Base-by-base conservation (phyloP, 2,113 vertebrate species). In the Paradisaea rubra region DNA sequence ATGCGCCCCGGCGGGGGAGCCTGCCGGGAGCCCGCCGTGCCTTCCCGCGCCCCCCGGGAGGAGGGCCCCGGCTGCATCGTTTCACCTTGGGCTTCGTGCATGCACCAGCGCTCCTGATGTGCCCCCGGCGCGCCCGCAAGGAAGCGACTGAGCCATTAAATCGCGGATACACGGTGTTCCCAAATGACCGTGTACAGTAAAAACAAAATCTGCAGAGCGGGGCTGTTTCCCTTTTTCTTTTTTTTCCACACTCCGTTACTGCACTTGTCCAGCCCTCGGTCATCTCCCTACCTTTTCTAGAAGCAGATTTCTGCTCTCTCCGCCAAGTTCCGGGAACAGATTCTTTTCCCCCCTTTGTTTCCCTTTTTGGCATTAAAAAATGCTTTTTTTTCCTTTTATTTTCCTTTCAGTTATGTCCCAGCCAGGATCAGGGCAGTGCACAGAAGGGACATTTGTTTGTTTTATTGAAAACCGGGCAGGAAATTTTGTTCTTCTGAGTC, bases 401-500 rank as follows among this genome's bases (percentile, higher is more conserved):
- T 57, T 83, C 91, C 92, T 96, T 95, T 96, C 94, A 59, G 87
- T 94, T 97, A 95, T 83, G 77, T 70, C 88, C 73, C 79, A 82
- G 85, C 66, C 76, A 18, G 81, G 71, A 84, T 65, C 37, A 79
- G 86, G 87, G 91, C 88, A 94, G 78, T 44, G 87, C 78, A 61
- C 79, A 90, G 87, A 93, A 95, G 91, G 91, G 89, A 83, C 85
- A 37, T 94, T 97, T 97, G 95, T 95, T 96, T 96, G 95, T 97
- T 96, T 97, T 93, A 91, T 77, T 95, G 96, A 96, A 97, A 95
- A 91, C 73, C 50, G 27, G 95, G 96, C 97, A 98, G 98, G 98
- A 98, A 98, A 97, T 96, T 96, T 97, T 87, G 82, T 96, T 96
- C 87, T 83, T 96, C 94, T 97, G 97, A 98, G 96, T 98, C 97